Base-by-base conservation (phyloP, 2,888 invertebrate genomes). In the Caenorhabditis plicata region DNA sequence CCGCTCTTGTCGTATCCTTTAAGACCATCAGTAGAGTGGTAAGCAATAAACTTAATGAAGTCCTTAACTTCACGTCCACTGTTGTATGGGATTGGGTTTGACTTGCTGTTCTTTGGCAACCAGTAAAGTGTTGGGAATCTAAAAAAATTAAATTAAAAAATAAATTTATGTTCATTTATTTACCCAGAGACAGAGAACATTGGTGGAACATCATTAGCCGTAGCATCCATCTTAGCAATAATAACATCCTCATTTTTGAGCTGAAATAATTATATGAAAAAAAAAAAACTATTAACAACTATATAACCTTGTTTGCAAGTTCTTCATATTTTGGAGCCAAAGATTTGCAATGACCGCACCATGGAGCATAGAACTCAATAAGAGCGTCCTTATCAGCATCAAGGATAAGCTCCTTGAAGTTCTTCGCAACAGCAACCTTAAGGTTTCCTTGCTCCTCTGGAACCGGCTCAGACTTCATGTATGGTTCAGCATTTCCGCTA, bases 341-440 rank as follows among this genome's bases (percentile, higher is more conserved):
- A 20, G 90, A 90, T 84, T 98, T 96, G 86, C 98, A 99, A 81
- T 98, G 96, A 71, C 96, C 95, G 82, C 93, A 94, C 95, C 95
- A 96, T 1, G 95, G 95, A 29, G 96, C 96, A 83, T 98, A 98
- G 85, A 98, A 98, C 85, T 99, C 96, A 71, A 98, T 87, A 36
- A 99, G 86, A 2, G 91, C 91, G 82, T 99, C 98, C 81, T 92
- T 89, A 27, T 86, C 89, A 74, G 90, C 89, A 81, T 96, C 89
- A 2, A 87, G 88, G 1, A 98, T 92, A 29, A 80, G 72, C 50
- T 95, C 90, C 81, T 94, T 90, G 84, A 96, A 98, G 86, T 95
- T 98, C 85, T 92, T 92, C 64, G 89, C 96, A 8, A 99, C 98
- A 3, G 91, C 92, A 32, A 92, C 88, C 65, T 73, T 73, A 39